A percentile compares a stretch with the other conserved stretches of the same genome.
Evolutionary conservation across 2,888 invertebrate genomes (phyloP).

Genomic region (Neoitamus cyanurus): DNA sequence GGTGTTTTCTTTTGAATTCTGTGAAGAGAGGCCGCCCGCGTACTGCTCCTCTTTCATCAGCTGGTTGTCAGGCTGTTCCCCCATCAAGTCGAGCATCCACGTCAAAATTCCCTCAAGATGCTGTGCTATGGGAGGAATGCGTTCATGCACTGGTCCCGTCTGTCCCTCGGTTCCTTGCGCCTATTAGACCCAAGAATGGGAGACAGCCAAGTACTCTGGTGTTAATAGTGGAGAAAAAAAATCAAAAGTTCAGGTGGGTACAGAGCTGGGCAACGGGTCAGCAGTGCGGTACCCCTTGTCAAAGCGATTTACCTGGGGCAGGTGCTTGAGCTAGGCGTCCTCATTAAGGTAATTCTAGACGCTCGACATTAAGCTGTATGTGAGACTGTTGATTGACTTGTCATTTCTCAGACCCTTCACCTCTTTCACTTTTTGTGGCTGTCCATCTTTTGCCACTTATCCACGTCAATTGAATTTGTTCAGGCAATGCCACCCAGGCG

Average conservation of each 20-base stretch:
- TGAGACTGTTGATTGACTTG: slow-evolving; percentile 39
- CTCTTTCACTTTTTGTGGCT: slow-evolving; percentile 32
- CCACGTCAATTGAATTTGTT: slow-evolving; percentile 30
- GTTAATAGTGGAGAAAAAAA: background rate
- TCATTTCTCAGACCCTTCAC: slow-evolving; percentile 36
- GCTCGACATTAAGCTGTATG: background rate
- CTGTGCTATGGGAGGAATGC: slow-evolving; percentile 2
- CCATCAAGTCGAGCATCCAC: background rate
- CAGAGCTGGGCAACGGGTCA: slow-evolving; percentile 6
- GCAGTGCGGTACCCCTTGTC: slow-evolving; percentile 10
- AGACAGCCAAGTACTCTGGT: background rate
- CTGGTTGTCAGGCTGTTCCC: slow-evolving; percentile 6
- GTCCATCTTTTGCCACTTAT: slow-evolving; percentile 3
- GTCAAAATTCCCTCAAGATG: slow-evolving; percentile 26
- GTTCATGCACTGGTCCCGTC: background rate
- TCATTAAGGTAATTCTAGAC: slow-evolving; percentile 40
- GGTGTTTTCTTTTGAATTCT: slow-evolving; percentile 27
- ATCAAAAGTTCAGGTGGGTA: background rate
- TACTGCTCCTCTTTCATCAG: slow-evolving; percentile 28
- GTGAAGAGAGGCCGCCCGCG: slow-evolving; percentile 37
- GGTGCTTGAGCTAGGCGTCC: slow-evolving; percentile 15
- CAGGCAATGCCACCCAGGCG: slow-evolving; percentile 34
- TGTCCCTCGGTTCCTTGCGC: background rate
- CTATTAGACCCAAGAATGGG: background rate
- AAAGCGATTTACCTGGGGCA: background rate